Evolutionary conservation across 2,113 vertebrate species (phyloP), one percentile per base, ranked within the genome.

Genomic region (Phoenicopterus ruber): DNA sequence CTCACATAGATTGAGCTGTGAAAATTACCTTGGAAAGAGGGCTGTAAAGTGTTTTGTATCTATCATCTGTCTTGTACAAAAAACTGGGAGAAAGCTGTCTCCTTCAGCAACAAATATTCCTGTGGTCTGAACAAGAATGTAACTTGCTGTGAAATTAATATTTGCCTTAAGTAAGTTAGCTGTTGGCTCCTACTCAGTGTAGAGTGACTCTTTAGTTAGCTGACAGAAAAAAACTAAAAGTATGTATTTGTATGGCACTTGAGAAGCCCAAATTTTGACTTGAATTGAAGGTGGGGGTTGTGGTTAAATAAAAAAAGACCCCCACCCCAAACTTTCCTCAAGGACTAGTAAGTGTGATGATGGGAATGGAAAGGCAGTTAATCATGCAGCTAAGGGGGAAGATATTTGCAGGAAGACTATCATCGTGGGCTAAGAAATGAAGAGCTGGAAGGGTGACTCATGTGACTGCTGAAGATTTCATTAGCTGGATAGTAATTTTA

Each of bases 261-360:
- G 15, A 62, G 5, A 80, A 58, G 28, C 12, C 12, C 28, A 58
- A 26, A 18, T 24, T 87, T 66, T 71, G 2, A 36, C 32, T 34
- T 31, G 26, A 63, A 29, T 24, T 15, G 12, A 29, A 6, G 10
- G 17, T 8, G 4, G 22, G 5, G 7, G 17, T 2, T 1, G 10
- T 14, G 7, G 6, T 79, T n/a, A 50, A 88, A 50, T 28, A 26
- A 44, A 32, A 46, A 71, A 65, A 82, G 10, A 32, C 17, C 13
- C 36, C 28, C 7, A 24, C 16, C 7, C 17, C 44, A 49, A 4
- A 14, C 20, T 49, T 77, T 65, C 24, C 22, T 63, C 13, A 74
- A 42, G 29, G 26, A 62, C 16, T 7, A 54, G 42, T 7, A 31
- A 40, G 12, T 34, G 28, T 49, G 13, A 31, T 17, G 34, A 50